Evolutionary conservation across 1,140 invertebrate genomes (phyloP), one percentile per base, ranked within the genome.

Genomic region (Zaprionus kolodkinae): DNA sequence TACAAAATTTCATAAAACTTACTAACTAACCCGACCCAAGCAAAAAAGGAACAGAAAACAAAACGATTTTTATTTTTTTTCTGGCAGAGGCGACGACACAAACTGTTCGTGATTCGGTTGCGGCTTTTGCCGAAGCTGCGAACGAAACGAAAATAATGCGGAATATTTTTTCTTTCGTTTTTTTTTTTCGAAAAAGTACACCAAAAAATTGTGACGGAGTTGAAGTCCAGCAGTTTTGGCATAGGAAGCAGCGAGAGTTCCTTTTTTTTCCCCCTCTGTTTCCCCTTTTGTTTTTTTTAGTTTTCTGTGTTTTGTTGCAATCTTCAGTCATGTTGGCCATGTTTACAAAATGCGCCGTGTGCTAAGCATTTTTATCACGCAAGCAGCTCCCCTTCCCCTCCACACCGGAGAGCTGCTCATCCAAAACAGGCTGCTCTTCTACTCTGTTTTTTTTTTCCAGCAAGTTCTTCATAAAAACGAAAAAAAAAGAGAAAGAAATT

Each of bases 291-390:
- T 15, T 25, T 57, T 33, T 70, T 61, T 60, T 64, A 4, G 30
- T 61, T 63, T 62, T 50, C 56, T 63, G 36, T 35, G 30, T 77
- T 64, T 63, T 45, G 7, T 62, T 72, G 33, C 52, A 56, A 62
- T 74, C 71, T 33, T 21, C 73, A 62, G 68, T 76, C 78, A 81
- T 89, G 81, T 85, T 88, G 85, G 54, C 81, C 85, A 89, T 88
- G 85, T 89, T 89, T 64, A 89, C 81, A 81, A 88, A 88, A 83
- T 88, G 80, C 63, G 84, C 79, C 74, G 67, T 83, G 74, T 81
- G 84, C 86, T 85, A 76, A 89, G 81, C 85, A 88, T 88, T 88
- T 88, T 88, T 85, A 88, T 89, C 85, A 89, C 85, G 85, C 85
- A 80, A 73, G 74, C 81, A 69, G 30, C 61, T 12, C 3, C n/a